Evolutionary conservation across 2,888 invertebrate genomes (phyloP).

Genomic region (Stenchaetothrips biformis): DNA sequence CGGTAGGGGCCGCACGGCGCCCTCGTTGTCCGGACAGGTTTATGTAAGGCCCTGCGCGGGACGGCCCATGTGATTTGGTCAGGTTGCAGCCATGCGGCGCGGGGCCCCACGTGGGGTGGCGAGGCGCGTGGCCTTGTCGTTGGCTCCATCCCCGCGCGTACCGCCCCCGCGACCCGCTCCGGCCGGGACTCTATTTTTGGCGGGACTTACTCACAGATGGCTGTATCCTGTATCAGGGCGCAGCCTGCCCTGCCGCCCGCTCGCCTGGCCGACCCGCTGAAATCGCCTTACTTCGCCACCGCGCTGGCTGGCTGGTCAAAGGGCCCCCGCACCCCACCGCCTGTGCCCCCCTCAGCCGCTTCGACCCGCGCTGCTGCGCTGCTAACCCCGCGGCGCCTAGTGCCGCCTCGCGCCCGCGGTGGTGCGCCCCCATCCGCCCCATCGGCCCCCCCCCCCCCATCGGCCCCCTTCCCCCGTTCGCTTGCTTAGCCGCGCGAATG

Average conservation of each 20-base stretch:
- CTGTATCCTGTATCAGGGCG: slow-evolving; percentile 1
- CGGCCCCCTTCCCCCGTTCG: neutral
- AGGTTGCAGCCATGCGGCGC: neutral
- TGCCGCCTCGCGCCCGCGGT: neutral
- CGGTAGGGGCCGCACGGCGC: neutral
- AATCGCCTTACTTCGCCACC: slow-evolving; percentile 14
- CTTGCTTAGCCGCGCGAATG: no score
- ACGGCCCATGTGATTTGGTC: neutral
- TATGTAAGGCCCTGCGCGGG: neutral
- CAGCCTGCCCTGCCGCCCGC: neutral
- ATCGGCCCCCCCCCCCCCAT: neutral
- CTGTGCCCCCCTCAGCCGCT: neutral
- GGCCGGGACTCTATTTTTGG: neutral
- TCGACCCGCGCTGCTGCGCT: neutral
- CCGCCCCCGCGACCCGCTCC: neutral
- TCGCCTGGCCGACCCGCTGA: neutral
- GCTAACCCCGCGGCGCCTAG: neutral
- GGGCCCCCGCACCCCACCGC: neutral
- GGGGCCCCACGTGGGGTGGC: neutral
- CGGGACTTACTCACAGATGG: slow-evolving; percentile 18
- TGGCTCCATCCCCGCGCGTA: neutral
- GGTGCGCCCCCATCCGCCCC: neutral
- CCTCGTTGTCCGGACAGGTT: neutral
- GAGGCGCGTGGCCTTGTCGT: neutral
- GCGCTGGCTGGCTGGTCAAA: slow-evolving; percentile 1